Conservation (phyloP, 2,797 vertebrate genomes). For the Cichlasoma orientale region DNA sequence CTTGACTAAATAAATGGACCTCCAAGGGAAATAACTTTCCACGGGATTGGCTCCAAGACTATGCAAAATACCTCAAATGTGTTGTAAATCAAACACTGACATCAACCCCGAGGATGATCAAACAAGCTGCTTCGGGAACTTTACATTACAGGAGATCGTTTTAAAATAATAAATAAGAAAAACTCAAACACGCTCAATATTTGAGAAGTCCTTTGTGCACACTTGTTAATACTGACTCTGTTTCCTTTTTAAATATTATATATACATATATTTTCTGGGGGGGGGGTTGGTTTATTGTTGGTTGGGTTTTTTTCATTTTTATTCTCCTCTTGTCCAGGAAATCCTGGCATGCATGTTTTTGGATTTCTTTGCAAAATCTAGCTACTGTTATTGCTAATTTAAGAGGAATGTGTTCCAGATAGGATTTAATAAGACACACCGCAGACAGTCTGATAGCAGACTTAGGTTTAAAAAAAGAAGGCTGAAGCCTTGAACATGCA, state of each 20-base stretch:
- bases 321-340: neutral
- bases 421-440: neutral
- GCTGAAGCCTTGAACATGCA: neutral
- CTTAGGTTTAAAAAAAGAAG: neutral
- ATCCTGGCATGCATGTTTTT: neutral
- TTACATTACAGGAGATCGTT: slow-evolving; percentile 6
- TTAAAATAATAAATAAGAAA: neutral
- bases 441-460: neutral
- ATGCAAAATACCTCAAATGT: slow-evolving; percentile 65
- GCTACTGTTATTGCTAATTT: neutral
- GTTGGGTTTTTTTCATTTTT: too few relatives aligned
- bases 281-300: too few relatives aligned
- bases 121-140: slow-evolving; percentile 21
- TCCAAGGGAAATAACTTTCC: slow-evolving; percentile 75
- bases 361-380: neutral
- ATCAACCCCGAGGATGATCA: slow-evolving; percentile 39
- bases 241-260: neutral
- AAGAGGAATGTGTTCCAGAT: neutral
- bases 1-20: slow-evolving; percentile 80
- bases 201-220: neutral
- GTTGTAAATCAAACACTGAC: slow-evolving; percentile 62
- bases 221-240: neutral
- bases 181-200: too few relatives aligned
- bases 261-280: neutral
- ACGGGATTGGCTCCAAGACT: slow-evolving; percentile 70